phyloP scores from a whole-genome alignment of 1,140 invertebrate genomes.

The Dreissena polymorpha region DNA sequence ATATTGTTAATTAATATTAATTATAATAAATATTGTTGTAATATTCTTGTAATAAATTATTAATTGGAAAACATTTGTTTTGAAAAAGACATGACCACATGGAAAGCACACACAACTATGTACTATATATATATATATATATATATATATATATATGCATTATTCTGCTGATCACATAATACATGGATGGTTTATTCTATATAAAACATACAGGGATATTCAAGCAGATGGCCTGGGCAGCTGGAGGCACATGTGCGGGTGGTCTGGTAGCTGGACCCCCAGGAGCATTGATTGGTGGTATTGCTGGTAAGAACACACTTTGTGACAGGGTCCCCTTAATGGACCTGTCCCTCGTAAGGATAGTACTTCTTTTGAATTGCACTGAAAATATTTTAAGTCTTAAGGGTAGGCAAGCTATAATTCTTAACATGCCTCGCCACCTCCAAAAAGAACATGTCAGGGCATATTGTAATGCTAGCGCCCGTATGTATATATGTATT shows the following conservation, averaged over 20 bases:
- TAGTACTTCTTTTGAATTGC: no score
- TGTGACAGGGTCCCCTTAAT: no score
- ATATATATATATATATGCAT: not conserved
- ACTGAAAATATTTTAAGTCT: no score
- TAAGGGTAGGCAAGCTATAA: no score
- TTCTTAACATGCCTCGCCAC: no score
- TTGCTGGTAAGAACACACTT: slow-evolving; percentile 36
- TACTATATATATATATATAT: not conserved
- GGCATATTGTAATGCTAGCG: no score
- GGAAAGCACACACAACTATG: not conserved
- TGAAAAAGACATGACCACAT: not conserved
- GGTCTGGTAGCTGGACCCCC: slow-evolving; percentile 50
- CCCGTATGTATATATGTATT: no score
- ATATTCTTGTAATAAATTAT: not conserved
- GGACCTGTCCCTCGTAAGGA: no score
- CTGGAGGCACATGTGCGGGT: slow-evolving; percentile 36
- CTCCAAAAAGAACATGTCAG: no score
- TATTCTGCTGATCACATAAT: not conserved
- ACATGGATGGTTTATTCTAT: not conserved
- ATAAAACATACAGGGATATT: slow-evolving; percentile 40
- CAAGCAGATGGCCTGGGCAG: slow-evolving; percentile 52
- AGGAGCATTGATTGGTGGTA: slow-evolving; percentile 47
- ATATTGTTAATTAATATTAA: no score
- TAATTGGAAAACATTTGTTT: not conserved
- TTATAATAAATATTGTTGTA: no score